Percentiles rank a stretch among this genome's conserved stretches.
phyloP scores from a whole-genome alignment of 1,140 invertebrate genomes.

The Pachypsylla venusta region DNA sequence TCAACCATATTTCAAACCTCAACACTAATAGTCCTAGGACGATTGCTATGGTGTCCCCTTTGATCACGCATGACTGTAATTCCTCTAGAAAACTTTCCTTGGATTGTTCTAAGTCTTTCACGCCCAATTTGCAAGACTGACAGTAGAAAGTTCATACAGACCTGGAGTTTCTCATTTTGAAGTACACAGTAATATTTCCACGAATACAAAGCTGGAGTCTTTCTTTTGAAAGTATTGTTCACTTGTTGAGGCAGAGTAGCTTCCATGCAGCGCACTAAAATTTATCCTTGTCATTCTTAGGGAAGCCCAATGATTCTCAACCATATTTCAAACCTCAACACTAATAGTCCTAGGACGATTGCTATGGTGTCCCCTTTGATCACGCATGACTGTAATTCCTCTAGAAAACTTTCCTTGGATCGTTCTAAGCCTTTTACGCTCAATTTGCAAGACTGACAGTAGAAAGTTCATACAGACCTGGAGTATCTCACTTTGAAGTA shows the following conservation, averaged over 20 bases:
- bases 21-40: conserved; percentile 6
- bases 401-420: conserved; percentile 13
- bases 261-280: not conserved
- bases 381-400: conserved; percentile 4
- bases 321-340: conserved; percentile 10
- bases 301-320: conserved; percentile 12
- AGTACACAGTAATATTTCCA: not conserved
- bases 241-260: not conserved
- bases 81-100: conserved; percentile 13
- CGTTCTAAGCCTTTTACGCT: conserved; percentile 11
- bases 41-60: conserved; percentile 7
- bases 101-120: conserved; percentile 12
- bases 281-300: not conserved
- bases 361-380: conserved; percentile 3
- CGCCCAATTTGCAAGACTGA: conserved; percentile 10
- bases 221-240: not conserved
- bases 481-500: not conserved
- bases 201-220: not conserved
- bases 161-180: not conserved
- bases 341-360: conserved; percentile 10
- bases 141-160: not conserved
- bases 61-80: conserved; percentile 4
- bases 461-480: not conserved
- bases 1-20: conserved; percentile 11
- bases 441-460: conserved; percentile 9